phyloP scores from a whole-genome alignment of 2,888 invertebrate species.

The Danaus chrysippus region DNA sequence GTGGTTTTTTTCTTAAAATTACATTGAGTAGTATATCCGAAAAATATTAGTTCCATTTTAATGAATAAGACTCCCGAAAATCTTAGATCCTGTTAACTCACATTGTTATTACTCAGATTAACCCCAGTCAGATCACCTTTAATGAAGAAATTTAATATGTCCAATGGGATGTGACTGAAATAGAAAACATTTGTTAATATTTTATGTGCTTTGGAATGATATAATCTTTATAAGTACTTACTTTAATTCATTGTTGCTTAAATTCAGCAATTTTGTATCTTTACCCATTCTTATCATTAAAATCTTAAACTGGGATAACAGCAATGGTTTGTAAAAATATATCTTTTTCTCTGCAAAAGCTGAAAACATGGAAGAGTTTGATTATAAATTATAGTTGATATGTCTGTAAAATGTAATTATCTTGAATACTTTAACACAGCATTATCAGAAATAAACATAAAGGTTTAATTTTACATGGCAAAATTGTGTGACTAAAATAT shows the following conservation, averaged over 20 bases:
- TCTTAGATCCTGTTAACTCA: conserved; percentile 48
- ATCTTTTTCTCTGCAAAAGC: conserved; percentile 57
- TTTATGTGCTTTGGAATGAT: neutral
- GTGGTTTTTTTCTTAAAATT: too few relatives aligned
- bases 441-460: neutral
- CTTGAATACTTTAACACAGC: too few relatives aligned
- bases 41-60: too few relatives aligned
- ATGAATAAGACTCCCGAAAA: too few relatives aligned
- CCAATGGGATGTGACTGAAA: conserved; percentile 62
- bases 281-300: conserved; percentile 67
- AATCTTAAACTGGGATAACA: conserved; percentile 58
- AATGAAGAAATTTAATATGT: conserved; percentile 68
- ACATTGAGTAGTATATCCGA: too few relatives aligned
- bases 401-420: neutral
- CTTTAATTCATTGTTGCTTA: conserved; percentile 64
- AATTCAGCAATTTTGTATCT: conserved; percentile 58
- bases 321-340: conserved; percentile 55
- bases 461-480: neutral
- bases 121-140: conserved; percentile 61
- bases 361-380: conserved; percentile 40
- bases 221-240: conserved; percentile 31
- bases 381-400: neutral
- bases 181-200: conserved; percentile 8
- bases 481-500: neutral
- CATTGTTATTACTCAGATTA: conserved; percentile 65